phyloP scores from a whole-genome alignment of 2,797 vertebrate genomes.

The Bradypodion ventrale region DNA sequence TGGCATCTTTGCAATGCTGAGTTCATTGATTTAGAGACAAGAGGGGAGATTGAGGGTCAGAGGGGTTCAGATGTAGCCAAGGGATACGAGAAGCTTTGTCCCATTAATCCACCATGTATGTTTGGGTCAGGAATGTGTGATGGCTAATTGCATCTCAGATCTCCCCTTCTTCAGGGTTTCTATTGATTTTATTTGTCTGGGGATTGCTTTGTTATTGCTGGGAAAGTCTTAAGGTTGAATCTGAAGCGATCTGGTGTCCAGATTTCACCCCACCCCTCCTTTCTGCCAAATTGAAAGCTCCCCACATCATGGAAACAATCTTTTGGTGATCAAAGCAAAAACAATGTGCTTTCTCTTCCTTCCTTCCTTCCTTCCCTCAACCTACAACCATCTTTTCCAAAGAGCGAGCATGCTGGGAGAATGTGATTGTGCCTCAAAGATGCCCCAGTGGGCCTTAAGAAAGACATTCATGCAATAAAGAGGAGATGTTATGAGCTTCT shows the following conservation, averaged over 20 bases:
- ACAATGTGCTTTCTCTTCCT: not conserved
- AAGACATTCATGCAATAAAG: not conserved
- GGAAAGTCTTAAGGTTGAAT: not conserved
- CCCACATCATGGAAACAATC: not conserved
- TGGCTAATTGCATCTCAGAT: slow-evolving; percentile 23
- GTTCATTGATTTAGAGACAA: not conserved
- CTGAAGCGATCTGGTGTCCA: not conserved
- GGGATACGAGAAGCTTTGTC: not conserved
- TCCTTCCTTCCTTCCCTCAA: not conserved
- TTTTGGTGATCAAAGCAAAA: not conserved
- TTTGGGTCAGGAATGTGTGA: slow-evolving; percentile 13
- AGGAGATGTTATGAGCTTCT: too few relatives aligned
- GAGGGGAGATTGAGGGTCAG: not conserved
- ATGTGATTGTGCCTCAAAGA: not conserved
- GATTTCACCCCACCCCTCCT: not conserved
- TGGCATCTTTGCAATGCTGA: not conserved
- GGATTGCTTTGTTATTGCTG: slow-evolving; percentile 4
- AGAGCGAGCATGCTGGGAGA: too few relatives aligned
- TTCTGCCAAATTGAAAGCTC: not conserved
- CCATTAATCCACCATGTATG: not conserved
- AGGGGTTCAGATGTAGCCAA: slow-evolving; percentile 18
- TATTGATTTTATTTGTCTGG: slow-evolving; percentile 20
- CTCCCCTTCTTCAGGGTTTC: not conserved
- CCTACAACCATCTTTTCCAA: not conserved
- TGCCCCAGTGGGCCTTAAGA: not conserved